Conservation (phyloP, 2,888 invertebrate species). For the Agriopis leucophaearia region DNA sequence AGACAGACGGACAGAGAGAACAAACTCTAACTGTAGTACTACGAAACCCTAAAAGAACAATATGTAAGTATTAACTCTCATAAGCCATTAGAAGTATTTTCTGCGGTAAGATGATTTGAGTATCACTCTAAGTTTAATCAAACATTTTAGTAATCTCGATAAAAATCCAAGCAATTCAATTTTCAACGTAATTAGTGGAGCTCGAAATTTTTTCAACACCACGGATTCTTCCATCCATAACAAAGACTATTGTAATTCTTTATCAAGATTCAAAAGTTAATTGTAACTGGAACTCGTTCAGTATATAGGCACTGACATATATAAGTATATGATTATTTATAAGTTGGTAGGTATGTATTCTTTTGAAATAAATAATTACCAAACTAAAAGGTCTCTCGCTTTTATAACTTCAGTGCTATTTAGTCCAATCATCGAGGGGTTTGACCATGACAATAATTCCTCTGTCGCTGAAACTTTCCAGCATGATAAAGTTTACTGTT, state of each 20-base stretch:
- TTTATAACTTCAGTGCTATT: no score
- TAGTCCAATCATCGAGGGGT: no score
- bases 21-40: no score
- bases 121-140: constrained; percentile 10
- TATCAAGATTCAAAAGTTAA: constrained; percentile 55
- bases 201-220: constrained; percentile 38
- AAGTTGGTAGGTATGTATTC: neutral
- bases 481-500: no score
- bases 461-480: no score
- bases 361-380: neutral
- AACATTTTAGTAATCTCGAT: constrained; percentile 16
- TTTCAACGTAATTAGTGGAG: constrained; percentile 31
- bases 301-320: neutral
- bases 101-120: constrained; percentile 2
- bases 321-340: neutral
- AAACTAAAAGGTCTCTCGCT: no score
- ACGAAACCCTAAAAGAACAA: neutral
- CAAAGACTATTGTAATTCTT: constrained; percentile 64
- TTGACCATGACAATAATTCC: no score
- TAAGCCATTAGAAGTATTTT: neutral
- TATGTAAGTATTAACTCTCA: neutral
- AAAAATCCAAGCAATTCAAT: constrained; percentile 20
- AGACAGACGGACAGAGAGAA: no score
- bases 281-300: constrained; percentile 27
- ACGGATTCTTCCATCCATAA: constrained; percentile 49